A percentile compares a stretch with the other conserved stretches of the same genome.
These are phyloP conservation scores for Sminthopsis crassicaudata DNA, from an alignment of 2,113 vertebrate species.

Conservation along the genomic window DNA sequence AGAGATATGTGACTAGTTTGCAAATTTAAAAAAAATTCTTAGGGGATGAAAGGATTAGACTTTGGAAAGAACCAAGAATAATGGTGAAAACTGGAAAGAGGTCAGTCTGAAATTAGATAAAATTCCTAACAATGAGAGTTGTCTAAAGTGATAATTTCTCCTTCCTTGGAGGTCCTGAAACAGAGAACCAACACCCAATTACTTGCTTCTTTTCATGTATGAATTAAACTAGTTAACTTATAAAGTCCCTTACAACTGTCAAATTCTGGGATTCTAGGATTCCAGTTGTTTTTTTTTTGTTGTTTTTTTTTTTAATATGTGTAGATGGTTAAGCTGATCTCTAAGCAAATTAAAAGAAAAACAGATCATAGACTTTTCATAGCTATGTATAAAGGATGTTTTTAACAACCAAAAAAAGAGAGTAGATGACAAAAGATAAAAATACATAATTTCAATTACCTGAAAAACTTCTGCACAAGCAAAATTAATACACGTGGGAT, in stretches of 20 bases:
- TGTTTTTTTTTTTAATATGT: not conserved
- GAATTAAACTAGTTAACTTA: not conserved
- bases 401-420: not conserved
- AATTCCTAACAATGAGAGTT: not conserved
- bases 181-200: not conserved
- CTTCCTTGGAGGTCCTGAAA: not conserved
- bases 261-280: not conserved
- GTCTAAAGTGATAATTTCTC: not conserved
- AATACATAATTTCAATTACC: not conserved
- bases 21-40: not conserved
- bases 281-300: not conserved
- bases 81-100: not conserved
- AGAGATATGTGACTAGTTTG: not conserved
- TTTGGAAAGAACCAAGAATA: not conserved
- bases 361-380: not conserved
- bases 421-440: not conserved
- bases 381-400: not conserved
- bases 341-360: not conserved
- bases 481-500: not conserved
- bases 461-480: not conserved
- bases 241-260: not conserved
- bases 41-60: not conserved
- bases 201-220: not conserved
- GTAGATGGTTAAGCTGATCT: not conserved
- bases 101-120: not conserved